phyloP scores from a whole-genome alignment of 2,113 vertebrate genomes.

The Myiozetetes cayanensis region DNA sequence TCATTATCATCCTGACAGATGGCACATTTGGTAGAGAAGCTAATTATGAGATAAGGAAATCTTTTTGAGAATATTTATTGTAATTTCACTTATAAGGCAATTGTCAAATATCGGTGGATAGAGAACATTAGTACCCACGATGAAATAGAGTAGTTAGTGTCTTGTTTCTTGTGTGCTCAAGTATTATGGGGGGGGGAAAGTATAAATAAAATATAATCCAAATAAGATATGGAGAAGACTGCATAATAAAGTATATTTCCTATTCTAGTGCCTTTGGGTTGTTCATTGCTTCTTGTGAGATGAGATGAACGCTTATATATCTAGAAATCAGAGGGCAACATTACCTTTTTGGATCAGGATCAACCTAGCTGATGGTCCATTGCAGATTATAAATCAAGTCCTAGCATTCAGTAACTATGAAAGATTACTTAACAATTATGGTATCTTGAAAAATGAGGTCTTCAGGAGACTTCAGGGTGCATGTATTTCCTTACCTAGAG shows the following conservation, averaged over 20 bases:
- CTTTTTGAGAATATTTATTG: background rate
- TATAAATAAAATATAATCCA: background rate
- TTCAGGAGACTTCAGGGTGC: background rate
- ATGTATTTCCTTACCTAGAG: background rate
- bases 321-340: background rate
- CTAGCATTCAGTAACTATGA: background rate
- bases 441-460: background rate
- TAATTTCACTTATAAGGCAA: background rate
- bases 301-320: background rate
- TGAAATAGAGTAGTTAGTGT: background rate
- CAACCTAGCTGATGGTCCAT: background rate
- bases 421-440: background rate
- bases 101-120: background rate
- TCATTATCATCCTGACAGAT: background rate
- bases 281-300: background rate
- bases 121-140: background rate
- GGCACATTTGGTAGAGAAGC: background rate
- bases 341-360: background rate
- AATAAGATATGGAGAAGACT: background rate
- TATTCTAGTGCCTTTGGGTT: background rate
- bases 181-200: background rate
- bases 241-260: background rate
- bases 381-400: background rate
- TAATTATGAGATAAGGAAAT: background rate
- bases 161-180: background rate